These are phyloP conservation scores for Lepus townsendii DNA, from an alignment of 2,797 vertebrate species.

Conservation along the genomic window DNA sequence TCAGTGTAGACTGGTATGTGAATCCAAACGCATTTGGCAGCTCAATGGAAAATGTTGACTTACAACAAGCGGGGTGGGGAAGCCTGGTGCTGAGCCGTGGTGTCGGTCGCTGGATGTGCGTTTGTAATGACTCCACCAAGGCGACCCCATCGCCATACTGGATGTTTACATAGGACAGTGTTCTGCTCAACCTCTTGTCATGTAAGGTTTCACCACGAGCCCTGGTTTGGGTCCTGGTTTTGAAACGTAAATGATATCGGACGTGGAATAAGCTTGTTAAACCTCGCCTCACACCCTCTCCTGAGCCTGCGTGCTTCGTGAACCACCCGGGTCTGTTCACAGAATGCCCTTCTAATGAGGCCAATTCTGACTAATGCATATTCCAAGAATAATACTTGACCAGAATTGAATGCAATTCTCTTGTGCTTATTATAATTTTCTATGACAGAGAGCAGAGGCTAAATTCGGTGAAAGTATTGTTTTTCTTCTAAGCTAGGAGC, in stretches of 20 bases:
- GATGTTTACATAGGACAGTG: background rate
- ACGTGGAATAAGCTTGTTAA: conserved; percentile 68
- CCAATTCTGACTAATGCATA: conserved; percentile 80
- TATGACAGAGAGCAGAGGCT: conserved; percentile 85
- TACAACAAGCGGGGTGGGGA: background rate
- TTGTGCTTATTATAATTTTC: conserved; percentile 84
- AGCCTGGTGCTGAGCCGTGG: background rate
- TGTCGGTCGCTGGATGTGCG: background rate
- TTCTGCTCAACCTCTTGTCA: conserved; percentile 41
- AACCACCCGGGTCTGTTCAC: conserved; percentile 64
- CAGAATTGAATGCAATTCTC: conserved; percentile 83
- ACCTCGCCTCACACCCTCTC: conserved; percentile 64
- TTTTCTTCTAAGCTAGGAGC: conserved; percentile 79
- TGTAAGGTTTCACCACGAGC: background rate
- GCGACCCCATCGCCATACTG: background rate
- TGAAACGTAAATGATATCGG: conserved; percentile 55
- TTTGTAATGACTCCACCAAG: background rate
- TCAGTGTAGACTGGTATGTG: conserved; percentile 43
- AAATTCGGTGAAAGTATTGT: conserved; percentile 82
- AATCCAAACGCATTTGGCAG: conserved; percentile 32
- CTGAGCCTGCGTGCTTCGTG: conserved; percentile 66
- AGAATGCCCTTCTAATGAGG: conserved; percentile 80
- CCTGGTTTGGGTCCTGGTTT: conserved; percentile 24
- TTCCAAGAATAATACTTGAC: conserved; percentile 85
- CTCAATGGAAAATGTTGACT: conserved; percentile 49